Evolutionary conservation across 2,888 invertebrate species (phyloP).

Genomic region (Leptinotarsa rubiginosa): DNA sequence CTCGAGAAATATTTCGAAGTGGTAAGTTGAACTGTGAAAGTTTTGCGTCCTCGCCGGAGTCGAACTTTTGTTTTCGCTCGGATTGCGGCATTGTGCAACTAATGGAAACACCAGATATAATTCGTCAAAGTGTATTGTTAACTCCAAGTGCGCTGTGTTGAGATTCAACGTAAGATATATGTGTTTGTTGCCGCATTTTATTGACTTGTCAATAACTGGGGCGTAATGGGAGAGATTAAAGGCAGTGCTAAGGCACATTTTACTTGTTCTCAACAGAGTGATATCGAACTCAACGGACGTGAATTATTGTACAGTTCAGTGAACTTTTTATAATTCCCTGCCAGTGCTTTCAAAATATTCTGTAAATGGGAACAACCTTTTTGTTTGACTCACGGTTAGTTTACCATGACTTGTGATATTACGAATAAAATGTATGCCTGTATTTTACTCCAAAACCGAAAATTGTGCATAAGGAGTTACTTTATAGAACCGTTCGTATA

Average conservation of each 20-base stretch:
- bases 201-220: neutral
- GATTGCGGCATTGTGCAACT: conserved; percentile 22
- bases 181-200: neutral
- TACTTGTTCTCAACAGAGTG: too few species aligned
- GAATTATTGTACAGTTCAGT: too few species aligned
- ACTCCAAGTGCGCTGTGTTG: conserved; percentile 11
- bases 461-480: too few species aligned
- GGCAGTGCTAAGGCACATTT: neutral
- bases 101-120: conserved; percentile 31
- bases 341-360: too few species aligned
- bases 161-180: neutral
- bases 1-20: neutral
- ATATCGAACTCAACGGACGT: too few species aligned
- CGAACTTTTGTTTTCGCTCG: conserved; percentile 12
- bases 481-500: too few species aligned
- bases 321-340: too few species aligned
- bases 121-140: conserved; percentile 29
- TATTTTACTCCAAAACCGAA: too few species aligned
- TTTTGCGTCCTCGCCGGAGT: neutral
- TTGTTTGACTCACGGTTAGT: too few species aligned
- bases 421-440: too few species aligned
- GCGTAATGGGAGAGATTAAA: neutral
- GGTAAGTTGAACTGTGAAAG: conserved; percentile 11
- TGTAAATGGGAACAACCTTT: too few species aligned
- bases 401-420: too few species aligned